phyloP scores from a whole-genome alignment of 2,113 vertebrate genomes.

The Speoplatyrhinus poulsoni region DNA sequence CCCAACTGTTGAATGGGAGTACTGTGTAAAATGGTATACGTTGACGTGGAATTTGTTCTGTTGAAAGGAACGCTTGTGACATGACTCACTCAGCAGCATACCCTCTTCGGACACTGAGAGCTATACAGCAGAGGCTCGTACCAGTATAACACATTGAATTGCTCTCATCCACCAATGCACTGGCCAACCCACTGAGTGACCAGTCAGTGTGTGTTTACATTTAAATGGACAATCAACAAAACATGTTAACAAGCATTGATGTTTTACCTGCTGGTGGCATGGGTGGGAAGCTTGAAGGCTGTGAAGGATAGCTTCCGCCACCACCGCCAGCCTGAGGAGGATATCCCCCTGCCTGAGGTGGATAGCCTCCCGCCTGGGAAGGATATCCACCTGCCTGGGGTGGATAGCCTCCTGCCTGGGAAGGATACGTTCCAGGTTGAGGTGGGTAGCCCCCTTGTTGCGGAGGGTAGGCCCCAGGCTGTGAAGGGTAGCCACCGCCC shows the following conservation, averaged over 20 bases:
- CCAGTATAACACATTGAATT: too few species aligned
- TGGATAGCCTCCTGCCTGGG: conserved; percentile 77
- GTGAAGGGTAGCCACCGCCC: conserved; percentile 60
- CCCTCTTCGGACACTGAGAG: too few species aligned
- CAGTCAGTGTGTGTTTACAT: too few species aligned
- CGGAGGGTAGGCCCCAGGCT: conserved; percentile 61
- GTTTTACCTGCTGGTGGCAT: conserved; percentile 69
- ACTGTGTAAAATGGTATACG: conserved; percentile 29
- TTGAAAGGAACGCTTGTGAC: too few species aligned
- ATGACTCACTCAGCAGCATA: too few species aligned
- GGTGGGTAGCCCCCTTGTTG: conserved; percentile 66
- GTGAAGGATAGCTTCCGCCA: conserved; percentile 55
- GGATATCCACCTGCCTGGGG: conserved; percentile 71
- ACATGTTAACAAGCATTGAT: background rate
- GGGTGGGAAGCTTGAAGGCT: conserved; percentile 53
- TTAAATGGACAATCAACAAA: too few species aligned
- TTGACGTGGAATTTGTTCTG: too few species aligned
- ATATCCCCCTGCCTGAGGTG: conserved; percentile 47
- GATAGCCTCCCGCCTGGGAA: conserved; percentile 55
- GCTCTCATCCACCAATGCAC: too few species aligned
- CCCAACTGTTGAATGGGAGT: conserved; percentile 26
- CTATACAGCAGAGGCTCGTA: too few species aligned
- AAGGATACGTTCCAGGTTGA: conserved; percentile 67
- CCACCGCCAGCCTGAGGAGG: conserved; percentile 32
- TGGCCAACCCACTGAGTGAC: too few species aligned